Conservation (phyloP, 2,113 vertebrate species). For the Copsychus sechellarum region DNA sequence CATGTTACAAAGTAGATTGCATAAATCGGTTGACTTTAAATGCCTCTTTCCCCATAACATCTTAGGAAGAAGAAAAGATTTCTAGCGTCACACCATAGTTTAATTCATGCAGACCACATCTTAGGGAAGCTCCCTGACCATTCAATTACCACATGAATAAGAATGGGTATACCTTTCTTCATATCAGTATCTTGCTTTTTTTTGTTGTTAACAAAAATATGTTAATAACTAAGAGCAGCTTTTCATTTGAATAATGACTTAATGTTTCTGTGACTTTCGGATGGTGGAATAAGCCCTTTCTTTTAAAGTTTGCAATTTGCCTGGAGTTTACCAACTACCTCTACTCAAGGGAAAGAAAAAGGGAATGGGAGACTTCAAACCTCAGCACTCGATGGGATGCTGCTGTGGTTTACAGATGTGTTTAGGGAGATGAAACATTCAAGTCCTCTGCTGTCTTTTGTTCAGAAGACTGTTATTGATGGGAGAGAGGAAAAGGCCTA, state of each 20-base stretch:
- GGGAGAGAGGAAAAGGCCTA: background rate
- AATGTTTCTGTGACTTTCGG: constrained; percentile 25
- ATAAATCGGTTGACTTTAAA: constrained; percentile 20
- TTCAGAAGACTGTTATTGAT: background rate
- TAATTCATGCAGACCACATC: background rate
- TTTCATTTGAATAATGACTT: constrained; percentile 52
- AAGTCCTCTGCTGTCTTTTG: background rate
- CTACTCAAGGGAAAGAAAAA: background rate
- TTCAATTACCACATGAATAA: constrained; percentile 57
- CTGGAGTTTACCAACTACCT: constrained; percentile 1
- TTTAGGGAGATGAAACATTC: background rate
- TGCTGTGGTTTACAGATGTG: background rate
- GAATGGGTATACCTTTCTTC: background rate
- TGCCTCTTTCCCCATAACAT: background rate
- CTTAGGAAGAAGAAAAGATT: background rate
- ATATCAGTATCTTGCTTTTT: constrained; percentile 27
- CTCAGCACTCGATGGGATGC: background rate
- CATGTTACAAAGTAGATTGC: background rate
- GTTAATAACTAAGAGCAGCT: constrained; percentile 35
- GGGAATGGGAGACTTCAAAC: background rate
- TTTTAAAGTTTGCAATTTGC: constrained; percentile 29
- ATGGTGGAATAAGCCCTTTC: constrained; percentile 4
- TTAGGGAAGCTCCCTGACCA: constrained; percentile 16
- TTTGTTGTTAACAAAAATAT: constrained; percentile 12
- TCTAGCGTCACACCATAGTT: background rate